Evolutionary conservation across 2,888 invertebrate species (phyloP), one percentile per base, ranked within the genome.

Genomic region (Archips xylosteana): DNA sequence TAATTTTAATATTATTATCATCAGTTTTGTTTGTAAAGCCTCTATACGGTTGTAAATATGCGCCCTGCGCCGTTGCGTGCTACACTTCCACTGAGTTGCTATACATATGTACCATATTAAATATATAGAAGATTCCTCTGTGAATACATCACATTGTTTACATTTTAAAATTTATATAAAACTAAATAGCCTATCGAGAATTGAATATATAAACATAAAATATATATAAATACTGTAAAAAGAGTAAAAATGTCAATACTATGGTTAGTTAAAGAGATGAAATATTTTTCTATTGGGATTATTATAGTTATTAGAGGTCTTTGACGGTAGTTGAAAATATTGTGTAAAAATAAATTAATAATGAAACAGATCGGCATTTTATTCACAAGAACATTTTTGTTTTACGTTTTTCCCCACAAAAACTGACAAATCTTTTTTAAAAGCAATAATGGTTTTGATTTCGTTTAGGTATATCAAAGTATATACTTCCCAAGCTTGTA

Each of bases 201-300:
- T 86, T 84, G 84, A 83, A 77, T 80, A 74, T 80, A 78, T 78
- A 74, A 80, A 68, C 51, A 65, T 75, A 65, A 71, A 57, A 67
- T 74, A 62, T 59, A 78, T 81, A 82, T 76, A 81, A 85, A 82
- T 82, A 85, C 83, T 90, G 90, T 91, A 89, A 87, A 89, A 88
- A 90, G 84, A 85, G 86, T 85, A 89, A 86, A 89, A 79, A 83
- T 91, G 91, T 92, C 92, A 90, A 89, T 90, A 91, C 87, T 88
- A 88, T 85, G 80, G 81, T 83, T 84, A 82, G 85, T 82, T 84
- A 83, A 92, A 89, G 83, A 94, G 88, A 93, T 87, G 87, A 92
- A 89, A 91, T 94, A 94, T 94, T 94, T 94, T 94, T 94, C 88
- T 94, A 94, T 94, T 87, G 92, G 94, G 92, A 92, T 90, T 94